These are phyloP conservation scores for Stenchaetothrips biformis DNA, from an alignment of 2,888 invertebrate species.

Conservation along the genomic window DNA sequence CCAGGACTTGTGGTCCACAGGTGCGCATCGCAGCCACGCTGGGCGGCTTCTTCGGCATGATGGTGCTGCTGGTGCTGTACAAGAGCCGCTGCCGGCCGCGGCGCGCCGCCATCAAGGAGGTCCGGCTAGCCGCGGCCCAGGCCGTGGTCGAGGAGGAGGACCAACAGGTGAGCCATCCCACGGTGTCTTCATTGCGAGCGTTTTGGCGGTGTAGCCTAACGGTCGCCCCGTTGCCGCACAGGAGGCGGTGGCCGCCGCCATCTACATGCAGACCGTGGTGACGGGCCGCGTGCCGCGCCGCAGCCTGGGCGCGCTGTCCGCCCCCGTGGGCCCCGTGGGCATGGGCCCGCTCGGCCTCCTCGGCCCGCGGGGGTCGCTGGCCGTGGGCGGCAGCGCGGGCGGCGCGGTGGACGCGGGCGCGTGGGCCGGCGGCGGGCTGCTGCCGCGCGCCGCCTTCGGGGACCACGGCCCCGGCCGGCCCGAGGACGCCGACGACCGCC, in stretches of 20 bases:
- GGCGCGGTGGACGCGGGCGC: background rate
- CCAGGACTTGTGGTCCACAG: constrained; percentile 33
- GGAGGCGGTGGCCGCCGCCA: constrained; percentile 42
- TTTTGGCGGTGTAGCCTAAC: constrained; percentile 49
- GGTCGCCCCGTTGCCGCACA: constrained; percentile 47
- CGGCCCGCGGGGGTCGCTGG: constrained; percentile 58
- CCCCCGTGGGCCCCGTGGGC: constrained; percentile 35
- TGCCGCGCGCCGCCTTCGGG: background rate
- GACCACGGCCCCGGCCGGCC: too few relatives aligned
- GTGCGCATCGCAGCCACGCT: constrained; percentile 84
- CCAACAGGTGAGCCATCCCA: constrained; percentile 38
- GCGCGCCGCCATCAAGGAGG: constrained; percentile 59
- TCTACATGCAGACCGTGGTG: constrained; percentile 16
- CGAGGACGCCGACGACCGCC: background rate
- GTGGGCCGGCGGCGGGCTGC: background rate
- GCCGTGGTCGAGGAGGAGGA: constrained; percentile 71
- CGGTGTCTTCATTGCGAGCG: constrained; percentile 34
- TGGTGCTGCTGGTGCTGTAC: constrained; percentile 86
- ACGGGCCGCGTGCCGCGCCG: constrained; percentile 27
- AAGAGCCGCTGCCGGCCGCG: constrained; percentile 66
- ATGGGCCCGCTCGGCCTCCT: constrained; percentile 40
- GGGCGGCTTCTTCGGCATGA: constrained; percentile 84
- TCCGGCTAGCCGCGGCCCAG: constrained; percentile 63
- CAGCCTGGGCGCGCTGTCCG: constrained; percentile 26
- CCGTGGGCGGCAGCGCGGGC: background rate